Base-by-base conservation (phyloP, 2,113 vertebrate genomes). In the Riparia riparia region DNA sequence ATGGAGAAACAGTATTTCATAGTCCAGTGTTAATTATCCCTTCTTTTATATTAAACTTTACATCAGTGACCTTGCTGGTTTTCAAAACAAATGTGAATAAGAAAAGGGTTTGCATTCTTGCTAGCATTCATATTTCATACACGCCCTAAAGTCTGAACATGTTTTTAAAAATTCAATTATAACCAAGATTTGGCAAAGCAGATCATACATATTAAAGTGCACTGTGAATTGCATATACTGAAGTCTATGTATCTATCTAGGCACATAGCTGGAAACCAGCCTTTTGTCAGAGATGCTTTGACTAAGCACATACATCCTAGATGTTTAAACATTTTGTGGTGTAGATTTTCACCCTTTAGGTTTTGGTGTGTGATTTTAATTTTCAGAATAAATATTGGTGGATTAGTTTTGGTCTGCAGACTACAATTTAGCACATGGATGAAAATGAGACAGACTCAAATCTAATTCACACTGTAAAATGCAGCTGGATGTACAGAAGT, bases 361-460 rank as follows among this genome's bases (percentile, higher is more conserved):
- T 93, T 95, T 90, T 69, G 25, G 44, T 70, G 45, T 73, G 26
- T 66, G 68, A 93, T 91, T 93, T 97, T 91, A 24, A 60, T 92
- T 95, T 94, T 92, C 61, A 37, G 88, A 96, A 86, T 78, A 93
- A 85, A 56, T 82, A 45, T 90, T 94, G 86, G 74, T 90, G 70
- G 73, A 96, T 95, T 95, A 93, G 85, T 92, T 96, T 96, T 7
- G 14, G 90, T 93, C 84, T 91, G 25, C 42, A 83, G 88, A 79
- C 45, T 88, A 90, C 84, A 96, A 86, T 96, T 96, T 94, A 96
- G 78, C 9, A 4, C 88, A 90, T 77, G 78, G 86, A 82, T 96
- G 83, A 94, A 94, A 94, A 95, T 80, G 83, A 95, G 90, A 83
- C 56, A 90, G 73, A 91, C 49, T 94, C 31, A 92, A 93, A 95